Evolutionary conservation across 2,888 invertebrate genomes (phyloP), one percentile per base, ranked within the genome.

Genomic region (Hirtodrosophila alboralis): DNA sequence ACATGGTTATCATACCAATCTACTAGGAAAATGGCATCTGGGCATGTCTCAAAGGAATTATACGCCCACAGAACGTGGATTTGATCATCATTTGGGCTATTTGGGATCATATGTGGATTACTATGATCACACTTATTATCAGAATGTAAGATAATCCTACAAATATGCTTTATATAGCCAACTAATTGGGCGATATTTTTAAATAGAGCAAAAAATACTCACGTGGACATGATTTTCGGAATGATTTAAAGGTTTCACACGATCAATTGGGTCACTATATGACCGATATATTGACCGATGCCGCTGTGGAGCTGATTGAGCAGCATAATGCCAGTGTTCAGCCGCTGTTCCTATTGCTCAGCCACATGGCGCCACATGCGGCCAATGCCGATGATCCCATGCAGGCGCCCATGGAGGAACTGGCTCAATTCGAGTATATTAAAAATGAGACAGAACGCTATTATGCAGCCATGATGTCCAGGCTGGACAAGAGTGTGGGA

Each of bases 21-120:
- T 96, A 4, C 93, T 98, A 6, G 98, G 98, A 14, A 98, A 98
- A 92, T 97, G 97, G 97, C 95, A 96, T 89, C 92, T 97, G 59
- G 97, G 97, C 4, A 96, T 94, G 92, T 94, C 93, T 70, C 92
- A 92, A 45, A 80, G 78, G 9, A 70, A 67, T 0, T 91, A 91
- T 84, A 93, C 95, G 7, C 96, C 96, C 0, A 93, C 93, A 0
- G 90, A 91, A 67, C 92, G 96, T 38, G 96, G 96, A 4, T 98
- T 96, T 81, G 94, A 96, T 76, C 92, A 93, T 1, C 96, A 96
- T 88, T 95, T 93, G 85, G 98, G 98, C 0, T 97, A 96, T 87
- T 94, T 95, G 91, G 94, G 94, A 54, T 96, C 96, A 1, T 94
- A 93, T 76, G 93, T 96, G 56, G 95, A 96, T 88, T 98, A 97